Base-by-base conservation (phyloP, 2,888 invertebrate species). In the Acheta domesticus region DNA sequence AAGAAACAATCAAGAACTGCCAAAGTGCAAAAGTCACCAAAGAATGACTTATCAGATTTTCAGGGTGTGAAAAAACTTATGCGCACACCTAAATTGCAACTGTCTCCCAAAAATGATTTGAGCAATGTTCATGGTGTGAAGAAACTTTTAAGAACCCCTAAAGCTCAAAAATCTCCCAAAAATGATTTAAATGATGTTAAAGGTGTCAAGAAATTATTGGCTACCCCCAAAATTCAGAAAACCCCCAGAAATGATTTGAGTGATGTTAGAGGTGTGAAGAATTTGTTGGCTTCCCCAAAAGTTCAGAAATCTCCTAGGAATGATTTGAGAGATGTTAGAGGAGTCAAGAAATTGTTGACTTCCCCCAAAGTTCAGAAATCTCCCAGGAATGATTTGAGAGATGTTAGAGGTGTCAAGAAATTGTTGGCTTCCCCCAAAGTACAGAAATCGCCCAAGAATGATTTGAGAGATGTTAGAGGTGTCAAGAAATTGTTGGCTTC, bases 111-210 rank as follows among this genome's bases (percentile, higher is more conserved):
- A 49, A 88, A 89, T 81, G 89, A 89, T 81, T 82, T 89, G 78
- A 86, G 85, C 0, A 85, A 88, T 77, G 86, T 88, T 0, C 86
- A 86, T 0, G 88, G 88, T 1, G 87, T 88, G 0, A 88, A 86
- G 84, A 82, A 80, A 74, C 81, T 88, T 11, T 87, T 88, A 81
- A 85, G 81, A 14, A 82, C 82, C 2, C 85, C 86, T 0, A 83
- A 82, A 80, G 75, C 21, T 75, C 81, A 80, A 74, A 83, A 82
- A 62, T 82, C 83, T 1, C 83, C 87, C 86, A 81, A 81, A 74
- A 83, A 83, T 81, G 82, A 82, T 79, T 78, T 83, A 50, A 78
- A 77, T n/a, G 76, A 83, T 75, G 82, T 85, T 49, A 80, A 48
- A 23, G 84, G 84, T 4, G 82, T 85, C 3, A 84, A 83, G 74